Evolutionary conservation across 2,113 vertebrate genomes (phyloP).

Genomic region (Danionella cerebrum): DNA sequence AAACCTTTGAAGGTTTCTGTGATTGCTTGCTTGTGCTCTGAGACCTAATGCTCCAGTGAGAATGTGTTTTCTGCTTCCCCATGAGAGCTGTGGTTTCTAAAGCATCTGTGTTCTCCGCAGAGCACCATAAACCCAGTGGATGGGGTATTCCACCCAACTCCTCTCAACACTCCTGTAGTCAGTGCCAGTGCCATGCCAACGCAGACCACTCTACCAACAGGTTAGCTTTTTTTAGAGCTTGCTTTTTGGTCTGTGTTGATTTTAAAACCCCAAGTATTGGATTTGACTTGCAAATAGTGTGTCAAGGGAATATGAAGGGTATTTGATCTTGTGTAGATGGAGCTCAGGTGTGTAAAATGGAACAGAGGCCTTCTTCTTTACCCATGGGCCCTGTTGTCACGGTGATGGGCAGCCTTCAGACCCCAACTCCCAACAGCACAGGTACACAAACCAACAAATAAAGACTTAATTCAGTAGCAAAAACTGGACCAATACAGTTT

Average conservation of each 20-base stretch:
- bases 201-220: conserved; percentile 85
- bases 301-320: background rate
- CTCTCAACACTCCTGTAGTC: conserved; percentile 77
- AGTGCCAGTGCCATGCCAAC: conserved; percentile 90
- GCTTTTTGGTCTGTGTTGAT: background rate
- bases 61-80: background rate
- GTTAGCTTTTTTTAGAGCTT: conserved; percentile 47
- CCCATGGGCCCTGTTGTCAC: conserved; percentile 86
- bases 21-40: background rate
- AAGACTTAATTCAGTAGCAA: background rate
- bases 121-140: conserved; percentile 98
- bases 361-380: conserved; percentile 92
- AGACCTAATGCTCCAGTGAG: background rate
- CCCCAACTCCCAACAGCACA: conserved; percentile 97
- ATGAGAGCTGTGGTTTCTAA: conserved; percentile 27
- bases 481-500: background rate
- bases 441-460: conserved; percentile 60
- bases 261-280: background rate
- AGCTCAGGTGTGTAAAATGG: conserved; percentile 87
- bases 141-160: conserved; percentile 84
- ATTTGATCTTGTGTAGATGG: conserved; percentile 65
- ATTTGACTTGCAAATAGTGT: conserved; percentile 16
- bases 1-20: background rate
- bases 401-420: conserved; percentile 89
- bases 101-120: conserved; percentile 52